Conservation (phyloP, 2,888 invertebrate genomes). For the Lysandra bellargus region DNA sequence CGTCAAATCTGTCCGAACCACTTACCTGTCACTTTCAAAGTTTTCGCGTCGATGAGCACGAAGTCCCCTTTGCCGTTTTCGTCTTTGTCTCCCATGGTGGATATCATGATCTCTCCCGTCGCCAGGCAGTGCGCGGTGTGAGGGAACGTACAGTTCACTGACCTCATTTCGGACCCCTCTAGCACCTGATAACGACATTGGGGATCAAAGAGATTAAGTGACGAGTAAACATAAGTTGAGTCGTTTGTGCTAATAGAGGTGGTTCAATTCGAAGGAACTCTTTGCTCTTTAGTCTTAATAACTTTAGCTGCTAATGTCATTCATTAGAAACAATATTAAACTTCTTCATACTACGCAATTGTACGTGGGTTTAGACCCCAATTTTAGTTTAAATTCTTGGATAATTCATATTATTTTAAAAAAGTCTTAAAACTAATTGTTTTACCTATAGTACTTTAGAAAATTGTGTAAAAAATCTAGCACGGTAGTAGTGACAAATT, state of each 20-base stretch:
- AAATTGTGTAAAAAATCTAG: too few relatives aligned
- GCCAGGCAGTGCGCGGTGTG: slow-evolving; percentile 97
- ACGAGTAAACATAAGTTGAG: background rate
- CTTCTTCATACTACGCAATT: too few relatives aligned
- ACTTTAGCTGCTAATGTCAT: background rate
- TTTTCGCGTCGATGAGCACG: slow-evolving; percentile 90
- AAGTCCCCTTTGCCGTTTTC: slow-evolving; percentile 94
- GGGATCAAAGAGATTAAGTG: slow-evolving; percentile 37
- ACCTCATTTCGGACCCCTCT: slow-evolving; percentile 88
- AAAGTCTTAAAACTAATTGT: background rate
- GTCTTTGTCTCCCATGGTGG: slow-evolving; percentile 93
- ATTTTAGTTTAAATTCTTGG: too few relatives aligned
- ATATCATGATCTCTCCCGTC: slow-evolving; percentile 96
- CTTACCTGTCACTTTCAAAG: slow-evolving; percentile 86
- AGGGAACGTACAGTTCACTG: slow-evolving; percentile 89
- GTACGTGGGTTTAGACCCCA: too few relatives aligned
- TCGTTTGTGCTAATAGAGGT: background rate
- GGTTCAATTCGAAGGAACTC: background rate
- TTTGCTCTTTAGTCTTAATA: background rate
- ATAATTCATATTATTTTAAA: background rate
- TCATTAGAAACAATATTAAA: too few relatives aligned
- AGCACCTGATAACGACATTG: slow-evolving; percentile 83
- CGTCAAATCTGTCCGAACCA: slow-evolving; percentile 44
- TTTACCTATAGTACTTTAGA: too few relatives aligned
- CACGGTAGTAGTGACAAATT: too few relatives aligned